Evolutionary conservation across 2,797 vertebrate genomes (phyloP).

Genomic region (Eulemur mongoz): DNA sequence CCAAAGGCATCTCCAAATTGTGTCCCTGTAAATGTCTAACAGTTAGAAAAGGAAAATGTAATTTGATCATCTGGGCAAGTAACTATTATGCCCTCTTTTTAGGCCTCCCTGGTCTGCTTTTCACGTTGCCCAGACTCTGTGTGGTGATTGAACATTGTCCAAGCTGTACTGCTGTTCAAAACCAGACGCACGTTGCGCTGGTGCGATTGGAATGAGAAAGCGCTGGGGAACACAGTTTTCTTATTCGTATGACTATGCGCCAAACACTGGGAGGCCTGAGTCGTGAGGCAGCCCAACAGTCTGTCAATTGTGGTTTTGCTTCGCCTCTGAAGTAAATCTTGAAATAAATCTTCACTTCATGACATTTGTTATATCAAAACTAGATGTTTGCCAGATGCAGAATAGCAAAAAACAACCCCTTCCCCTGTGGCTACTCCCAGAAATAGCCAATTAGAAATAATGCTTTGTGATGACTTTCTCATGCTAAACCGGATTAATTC

Average conservation of each 20-base stretch:
- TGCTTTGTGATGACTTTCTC: constrained; percentile 41
- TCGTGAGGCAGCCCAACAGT: constrained; percentile 42
- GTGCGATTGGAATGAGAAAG: constrained; percentile 45
- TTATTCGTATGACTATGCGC: constrained; percentile 45
- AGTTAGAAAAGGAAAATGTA: constrained; percentile 72
- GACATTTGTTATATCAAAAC: constrained; percentile 74
- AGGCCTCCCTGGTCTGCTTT: constrained; percentile 59
- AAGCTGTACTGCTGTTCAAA: constrained; percentile 57
- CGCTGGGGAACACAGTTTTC: constrained; percentile 46
- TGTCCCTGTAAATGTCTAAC: constrained; percentile 66
- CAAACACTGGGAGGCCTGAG: constrained; percentile 43
- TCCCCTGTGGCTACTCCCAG: constrained; percentile 49
- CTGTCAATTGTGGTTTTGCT: constrained; percentile 60
- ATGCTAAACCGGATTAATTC: constrained; percentile 48
- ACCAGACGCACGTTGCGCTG: constrained; percentile 19
- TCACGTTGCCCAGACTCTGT: constrained; percentile 41
- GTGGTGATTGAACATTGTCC: constrained; percentile 56
- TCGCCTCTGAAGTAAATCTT: constrained; percentile 56
- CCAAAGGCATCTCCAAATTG: constrained; percentile 55
- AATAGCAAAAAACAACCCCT: constrained; percentile 58
- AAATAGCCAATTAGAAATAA: constrained; percentile 67
- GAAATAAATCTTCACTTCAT: constrained; percentile 71
- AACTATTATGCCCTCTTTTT: constrained; percentile 58
- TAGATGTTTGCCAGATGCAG: constrained; percentile 56
- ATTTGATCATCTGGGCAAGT: constrained; percentile 70